Conservation (phyloP, 2,113 vertebrate species). For the Heptranchias perlo region DNA sequence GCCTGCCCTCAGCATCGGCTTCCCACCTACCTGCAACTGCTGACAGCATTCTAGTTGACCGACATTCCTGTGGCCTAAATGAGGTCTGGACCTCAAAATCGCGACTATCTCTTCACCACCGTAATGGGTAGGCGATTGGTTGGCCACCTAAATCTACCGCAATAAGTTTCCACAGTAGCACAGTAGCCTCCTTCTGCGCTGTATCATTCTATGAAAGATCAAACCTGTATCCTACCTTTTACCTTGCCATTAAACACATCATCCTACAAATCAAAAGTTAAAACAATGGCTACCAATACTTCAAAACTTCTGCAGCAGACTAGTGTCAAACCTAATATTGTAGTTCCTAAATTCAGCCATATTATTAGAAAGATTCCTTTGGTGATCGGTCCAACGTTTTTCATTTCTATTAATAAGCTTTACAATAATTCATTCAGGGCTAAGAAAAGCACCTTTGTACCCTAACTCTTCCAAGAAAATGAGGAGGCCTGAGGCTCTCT, state of each 20-base stretch:
- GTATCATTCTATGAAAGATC: too few species aligned
- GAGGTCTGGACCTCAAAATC: background rate
- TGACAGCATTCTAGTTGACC: background rate
- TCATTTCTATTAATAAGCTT: conserved; percentile 18
- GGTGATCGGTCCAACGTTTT: conserved; percentile 1
- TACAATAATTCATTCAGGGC: conserved; percentile 16
- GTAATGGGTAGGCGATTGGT: background rate
- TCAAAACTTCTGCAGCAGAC: background rate
- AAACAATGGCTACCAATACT: background rate
- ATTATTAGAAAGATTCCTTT: background rate
- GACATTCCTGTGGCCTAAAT: background rate
- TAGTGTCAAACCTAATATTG: background rate
- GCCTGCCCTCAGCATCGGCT: too few species aligned
- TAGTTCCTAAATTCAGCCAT: background rate
- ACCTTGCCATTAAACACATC: background rate
- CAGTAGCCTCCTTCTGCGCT: too few species aligned
- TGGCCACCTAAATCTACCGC: background rate
- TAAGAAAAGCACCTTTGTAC: conserved; percentile 26
- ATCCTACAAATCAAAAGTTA: background rate
- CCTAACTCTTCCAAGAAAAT: conserved; percentile 28
- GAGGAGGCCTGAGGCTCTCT: background rate
- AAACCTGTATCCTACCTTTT: background rate
- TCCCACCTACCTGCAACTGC: background rate
- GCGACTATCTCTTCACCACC: background rate
- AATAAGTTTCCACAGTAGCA: background rate